Evolutionary conservation across 1,140 invertebrate species (phyloP).

Genomic region (Drosophila equinoxialis): DNA sequence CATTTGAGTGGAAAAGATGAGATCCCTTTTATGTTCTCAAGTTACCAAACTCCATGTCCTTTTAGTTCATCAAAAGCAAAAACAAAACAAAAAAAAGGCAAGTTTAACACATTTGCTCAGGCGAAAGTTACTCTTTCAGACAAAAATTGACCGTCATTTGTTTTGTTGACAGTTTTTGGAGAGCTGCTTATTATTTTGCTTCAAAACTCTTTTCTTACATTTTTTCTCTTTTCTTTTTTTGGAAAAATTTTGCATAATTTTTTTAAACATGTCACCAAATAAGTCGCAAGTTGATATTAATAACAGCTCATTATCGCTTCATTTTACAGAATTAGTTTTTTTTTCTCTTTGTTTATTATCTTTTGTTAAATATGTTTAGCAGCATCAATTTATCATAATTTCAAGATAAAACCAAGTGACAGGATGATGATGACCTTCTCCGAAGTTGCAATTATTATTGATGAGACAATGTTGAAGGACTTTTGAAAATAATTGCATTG

Average conservation of each 20-base stretch:
- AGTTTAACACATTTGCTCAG: slow-evolving; percentile 60
- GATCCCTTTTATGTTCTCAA: slow-evolving; percentile 67
- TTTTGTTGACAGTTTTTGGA: slow-evolving; percentile 78
- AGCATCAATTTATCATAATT: slow-evolving; percentile 72
- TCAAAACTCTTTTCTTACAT: slow-evolving; percentile 10
- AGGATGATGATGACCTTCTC: slow-evolving; percentile 35
- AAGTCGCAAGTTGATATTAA: slow-evolving; percentile 79
- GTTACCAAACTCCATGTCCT: slow-evolving; percentile 53
- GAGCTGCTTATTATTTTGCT: slow-evolving; percentile 59
- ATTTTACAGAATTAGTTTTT: slow-evolving; percentile 32
- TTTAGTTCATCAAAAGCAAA: slow-evolving; percentile 13
- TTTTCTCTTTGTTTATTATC: slow-evolving; percentile 31
- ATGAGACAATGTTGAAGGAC: slow-evolving; percentile 32
- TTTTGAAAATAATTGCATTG: slow-evolving; percentile 8
- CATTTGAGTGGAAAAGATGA: slow-evolving; percentile 45
- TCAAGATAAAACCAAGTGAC: slow-evolving; percentile 44
- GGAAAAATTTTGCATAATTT: slow-evolving; percentile 58
- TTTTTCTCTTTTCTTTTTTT: slow-evolving; percentile 24
- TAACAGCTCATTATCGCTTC: slow-evolving; percentile 76
- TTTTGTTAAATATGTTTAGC: slow-evolving; percentile 57
- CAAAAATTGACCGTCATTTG: slow-evolving; percentile 72
- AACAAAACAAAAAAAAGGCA: slow-evolving; percentile 29
- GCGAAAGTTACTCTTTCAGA: slow-evolving; percentile 5
- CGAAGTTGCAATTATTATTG: slow-evolving; percentile 46
- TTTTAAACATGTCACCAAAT: slow-evolving; percentile 63